Evolutionary conservation across 2,797 vertebrate species (phyloP), one percentile per base, ranked within the genome.

Genomic region (Ceyx erithaca): DNA sequence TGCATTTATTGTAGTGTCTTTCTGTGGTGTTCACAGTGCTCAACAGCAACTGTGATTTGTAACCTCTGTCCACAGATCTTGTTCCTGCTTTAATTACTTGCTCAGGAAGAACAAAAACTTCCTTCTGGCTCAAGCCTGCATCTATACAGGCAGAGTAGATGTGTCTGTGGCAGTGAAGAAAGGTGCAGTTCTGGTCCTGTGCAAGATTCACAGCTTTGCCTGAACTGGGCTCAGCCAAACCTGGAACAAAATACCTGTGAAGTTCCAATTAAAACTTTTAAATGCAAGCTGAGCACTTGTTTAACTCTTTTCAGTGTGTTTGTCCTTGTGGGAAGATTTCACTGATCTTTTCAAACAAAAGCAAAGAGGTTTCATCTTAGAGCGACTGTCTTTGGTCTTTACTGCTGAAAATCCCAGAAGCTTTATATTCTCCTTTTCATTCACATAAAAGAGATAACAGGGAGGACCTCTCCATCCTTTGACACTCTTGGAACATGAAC

Each of bases 311-410:
- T 81, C 52, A 35, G 7, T 61, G 28, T 87, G 71, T 89, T 82
- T 80, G 90, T 87, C 81, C 61, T 92, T 93, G 71, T 59, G 33
- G 40, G 79, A 86, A 67, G 49, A 87, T 70, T 85, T 70, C 49
- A 70, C 10, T 92, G 70, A 70, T 82, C 30, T 75, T 77, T 90
- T 92, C 76, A 78, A 93, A 90, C 8, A 85, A 64, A 85, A 85
- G 4, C n/a, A 43, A 71, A 82, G 46, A 9, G 26, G 26, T 92
- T 94, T 95, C 58, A 84, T 93, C 61, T 81, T 63, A 45, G 64
- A 12, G 49, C 91, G 69, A 40, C 51, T 78, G 0, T 41, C 67
- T 89, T 89, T 88, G 51, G 80, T 93, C 91, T 89, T 89, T 17
- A 57, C 41, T 81, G 57, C 55, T 67, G 63, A 73, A 90, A 92